Evolutionary conservation across 2,888 invertebrate genomes (phyloP), one percentile per base, ranked within the genome.

Genomic region (Caenorhabditis virilis): DNA sequence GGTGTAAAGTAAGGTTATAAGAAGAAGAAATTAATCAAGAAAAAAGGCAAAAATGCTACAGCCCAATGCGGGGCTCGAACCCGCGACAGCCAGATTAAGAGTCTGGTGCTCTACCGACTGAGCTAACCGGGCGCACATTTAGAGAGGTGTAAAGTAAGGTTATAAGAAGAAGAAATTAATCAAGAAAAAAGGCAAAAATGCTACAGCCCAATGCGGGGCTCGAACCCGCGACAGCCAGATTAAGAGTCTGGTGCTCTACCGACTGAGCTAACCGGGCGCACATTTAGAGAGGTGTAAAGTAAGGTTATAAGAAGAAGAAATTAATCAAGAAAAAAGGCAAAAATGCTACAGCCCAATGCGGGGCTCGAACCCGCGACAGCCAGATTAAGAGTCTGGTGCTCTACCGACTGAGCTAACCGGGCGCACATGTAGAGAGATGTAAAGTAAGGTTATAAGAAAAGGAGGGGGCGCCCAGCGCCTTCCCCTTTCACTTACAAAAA

Each of bases 361-460:
- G 77, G 78, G 77, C 78, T 78, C 78, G 77, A 78, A 78, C 77
- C 78, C 78, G 77, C 76, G 78, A 77, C 77, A 77, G 69, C 78
- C 78, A 78, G 78, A 77, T 78, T 78, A 78, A 78, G 78, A 78
- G 78, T 78, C 77, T 78, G 78, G 78, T 78, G 78, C 78, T 78
- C 78, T 78, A 77, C 78, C 77, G 77, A 77, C 78, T 78, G 77
- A 78, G 78, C 77, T 78, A 78, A 78, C 77, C 77, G 76, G 74
- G 72, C 76, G 53, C n/a, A n/a, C n/a, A n/a, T n/a, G n/a, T n/a
- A n/a, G n/a, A n/a, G n/a, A n/a, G n/a, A n/a, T n/a, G n/a, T n/a
- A n/a, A n/a, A n/a, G n/a, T n/a, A n/a, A n/a, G n/a, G n/a, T n/a
- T n/a, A n/a, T n/a, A n/a, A n/a, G n/a, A n/a, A n/a, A n/a, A n/a